Percentiles rank a stretch among this genome's conserved stretches.
phyloP scores from a whole-genome alignment of 1,140 invertebrate species.

The honey bee (Apis mellifera) region DNA sequence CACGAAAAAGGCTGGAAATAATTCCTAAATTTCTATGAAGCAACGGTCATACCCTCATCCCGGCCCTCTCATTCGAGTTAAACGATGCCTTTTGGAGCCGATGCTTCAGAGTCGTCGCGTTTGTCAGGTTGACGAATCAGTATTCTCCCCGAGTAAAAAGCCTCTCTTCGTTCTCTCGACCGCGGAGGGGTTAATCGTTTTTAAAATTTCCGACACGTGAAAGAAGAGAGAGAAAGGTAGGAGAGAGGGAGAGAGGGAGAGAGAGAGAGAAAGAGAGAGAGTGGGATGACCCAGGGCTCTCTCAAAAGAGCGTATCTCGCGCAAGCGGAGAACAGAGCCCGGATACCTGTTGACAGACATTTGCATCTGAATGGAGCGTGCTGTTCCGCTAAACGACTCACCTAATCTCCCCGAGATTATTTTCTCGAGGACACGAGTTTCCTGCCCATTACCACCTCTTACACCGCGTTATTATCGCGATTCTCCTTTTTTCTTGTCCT shows the following conservation, averaged over 20 bases:
- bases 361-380: slow-evolving; percentile 71
- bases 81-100: not conserved
- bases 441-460: slow-evolving; percentile 58
- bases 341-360: slow-evolving; percentile 72
- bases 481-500: slow-evolving; percentile 43
- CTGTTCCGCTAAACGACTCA: slow-evolving; percentile 59
- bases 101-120: not conserved
- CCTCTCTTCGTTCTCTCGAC: slow-evolving; percentile 17
- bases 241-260: not conserved
- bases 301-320: slow-evolving; percentile 48
- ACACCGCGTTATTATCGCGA: slow-evolving; percentile 43
- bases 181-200: slow-evolving; percentile 56
- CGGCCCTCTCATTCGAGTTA: not conserved
- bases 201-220: slow-evolving; percentile 49
- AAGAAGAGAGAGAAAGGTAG: not conserved
- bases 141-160: slow-evolving; percentile 35
- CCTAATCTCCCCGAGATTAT: slow-evolving; percentile 68
- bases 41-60: too few species aligned
- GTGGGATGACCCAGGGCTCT: slow-evolving; percentile 25
- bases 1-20: too few species aligned
- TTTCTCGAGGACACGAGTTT: slow-evolving; percentile 65
- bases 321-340: slow-evolving; percentile 48
- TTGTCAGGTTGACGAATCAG: slow-evolving; percentile 26
- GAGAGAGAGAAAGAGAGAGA: not conserved
- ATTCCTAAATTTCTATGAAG: too few species aligned